These are phyloP conservation scores for Synaphobranchus kaupii DNA, from an alignment of 2,797 vertebrate species.

Conservation along the genomic window DNA sequence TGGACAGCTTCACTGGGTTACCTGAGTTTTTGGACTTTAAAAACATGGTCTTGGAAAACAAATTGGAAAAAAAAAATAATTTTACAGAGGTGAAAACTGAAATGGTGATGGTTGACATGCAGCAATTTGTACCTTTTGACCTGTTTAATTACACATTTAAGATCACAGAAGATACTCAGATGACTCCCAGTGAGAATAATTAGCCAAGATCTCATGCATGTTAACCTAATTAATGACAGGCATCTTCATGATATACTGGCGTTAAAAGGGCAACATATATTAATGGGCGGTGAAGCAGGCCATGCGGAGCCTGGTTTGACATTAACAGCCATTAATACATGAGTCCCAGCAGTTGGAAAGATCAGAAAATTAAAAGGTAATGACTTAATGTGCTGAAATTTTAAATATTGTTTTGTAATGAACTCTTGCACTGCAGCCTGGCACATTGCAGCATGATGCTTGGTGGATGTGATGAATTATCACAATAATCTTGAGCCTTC, in stretches of 20 bases:
- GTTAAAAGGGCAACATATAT: conserved; percentile 60
- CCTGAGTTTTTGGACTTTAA: conserved; percentile 12
- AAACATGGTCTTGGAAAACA: conserved; percentile 1
- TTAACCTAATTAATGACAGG: conserved; percentile 60
- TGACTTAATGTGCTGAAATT: conserved; percentile 30
- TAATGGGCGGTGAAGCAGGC: conserved; percentile 58
- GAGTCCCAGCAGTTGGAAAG: conserved; percentile 39
- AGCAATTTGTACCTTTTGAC: conserved; percentile 29
- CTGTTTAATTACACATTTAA: conserved; percentile 49
- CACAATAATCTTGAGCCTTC: neutral
- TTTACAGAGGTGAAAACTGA: neutral
- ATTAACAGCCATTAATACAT: conserved; percentile 54
- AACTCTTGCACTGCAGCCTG: conserved; percentile 5
- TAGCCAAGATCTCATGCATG: conserved; percentile 46
- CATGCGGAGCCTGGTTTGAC: conserved; percentile 47
- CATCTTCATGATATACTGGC: conserved; percentile 53
- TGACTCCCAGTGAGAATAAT: conserved; percentile 45
- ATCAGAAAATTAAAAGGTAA: conserved; percentile 40
- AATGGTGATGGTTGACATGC: conserved; percentile 16
- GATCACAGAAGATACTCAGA: conserved; percentile 48
- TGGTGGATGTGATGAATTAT: neutral
- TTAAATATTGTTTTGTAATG: conserved; percentile 34
- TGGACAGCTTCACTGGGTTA: conserved; percentile 13
- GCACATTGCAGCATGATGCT: neutral
- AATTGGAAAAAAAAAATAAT: neutral